Conservation (phyloP, 2,113 vertebrate species). For the Bos taurus region ARS-UCD2.0 NC_037356.1:33216001-33216500, state of each 20-base stretch:
- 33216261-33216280: background rate
- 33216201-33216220: background rate
- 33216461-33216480: fast-evolving
- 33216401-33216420: background rate
- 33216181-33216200: background rate
- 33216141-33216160: background rate
- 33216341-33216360: background rate
- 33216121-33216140: fast-evolving
- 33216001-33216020: background rate
- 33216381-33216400: background rate
- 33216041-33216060: background rate
- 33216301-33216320: background rate
- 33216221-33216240: background rate
- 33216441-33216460: background rate
- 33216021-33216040: background rate
- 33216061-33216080: background rate
- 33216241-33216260: background rate
- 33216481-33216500: background rate
- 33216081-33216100: background rate
- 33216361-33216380: background rate
- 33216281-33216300: background rate
- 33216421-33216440: background rate
- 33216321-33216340: background rate
- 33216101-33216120: too few species aligned
- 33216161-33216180: fast-evolving